These are phyloP conservation scores for Sceloporus undulatus DNA, from an alignment of 2,113 vertebrate species.

Conservation along the genomic window DNA sequence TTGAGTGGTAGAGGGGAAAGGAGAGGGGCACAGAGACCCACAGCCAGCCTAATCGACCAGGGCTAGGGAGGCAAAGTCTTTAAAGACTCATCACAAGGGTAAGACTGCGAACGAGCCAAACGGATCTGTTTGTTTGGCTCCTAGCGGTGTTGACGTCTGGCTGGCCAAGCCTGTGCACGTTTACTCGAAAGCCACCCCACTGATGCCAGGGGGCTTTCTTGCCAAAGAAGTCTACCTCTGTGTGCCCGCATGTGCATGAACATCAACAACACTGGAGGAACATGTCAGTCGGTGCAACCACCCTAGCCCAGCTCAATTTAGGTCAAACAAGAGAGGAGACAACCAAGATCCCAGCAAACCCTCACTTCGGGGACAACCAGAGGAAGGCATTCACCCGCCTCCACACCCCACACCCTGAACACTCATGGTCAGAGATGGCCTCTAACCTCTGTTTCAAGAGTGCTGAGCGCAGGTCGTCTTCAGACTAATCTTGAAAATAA, in stretches of 20 bases:
- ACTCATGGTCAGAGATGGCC: background rate
- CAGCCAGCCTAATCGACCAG: too few species aligned
- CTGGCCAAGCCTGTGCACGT: background rate
- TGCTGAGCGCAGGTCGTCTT: background rate
- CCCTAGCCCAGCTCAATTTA: background rate
- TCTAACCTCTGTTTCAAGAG: background rate
- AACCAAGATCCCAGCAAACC: background rate
- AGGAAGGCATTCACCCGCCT: background rate
- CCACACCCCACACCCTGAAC: background rate
- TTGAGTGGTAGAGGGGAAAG: background rate
- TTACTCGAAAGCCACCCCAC: background rate
- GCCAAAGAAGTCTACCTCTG: background rate
- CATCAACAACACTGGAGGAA: too few species aligned
- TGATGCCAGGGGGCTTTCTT: background rate
- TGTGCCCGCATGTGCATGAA: too few species aligned
- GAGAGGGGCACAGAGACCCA: background rate
- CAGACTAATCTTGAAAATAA: background rate
- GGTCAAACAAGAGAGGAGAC: background rate
- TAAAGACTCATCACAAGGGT: fast-evolving
- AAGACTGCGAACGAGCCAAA: background rate
- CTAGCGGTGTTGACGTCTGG: background rate
- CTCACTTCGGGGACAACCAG: background rate
- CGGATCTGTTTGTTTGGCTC: background rate
- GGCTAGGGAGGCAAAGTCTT: background rate
- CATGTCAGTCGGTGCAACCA: too few species aligned